These are phyloP conservation scores for Sprattus sprattus DNA, from an alignment of 2,113 vertebrate species.

Conservation along the genomic window DNA sequence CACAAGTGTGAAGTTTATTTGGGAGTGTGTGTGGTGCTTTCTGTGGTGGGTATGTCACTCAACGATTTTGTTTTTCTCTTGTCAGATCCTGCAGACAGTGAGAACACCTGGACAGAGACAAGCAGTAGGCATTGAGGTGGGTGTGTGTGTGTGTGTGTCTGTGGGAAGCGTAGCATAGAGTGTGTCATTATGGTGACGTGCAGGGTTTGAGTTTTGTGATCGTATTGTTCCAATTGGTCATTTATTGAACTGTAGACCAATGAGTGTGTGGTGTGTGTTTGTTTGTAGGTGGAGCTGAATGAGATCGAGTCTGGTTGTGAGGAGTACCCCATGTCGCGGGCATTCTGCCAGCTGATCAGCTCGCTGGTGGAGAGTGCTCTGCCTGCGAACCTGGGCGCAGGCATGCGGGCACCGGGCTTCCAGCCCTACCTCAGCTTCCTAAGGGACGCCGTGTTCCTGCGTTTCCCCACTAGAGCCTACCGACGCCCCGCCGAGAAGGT, in stretches of 20 bases:
- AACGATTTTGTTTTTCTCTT: slow-evolving; percentile 28
- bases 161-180: not conserved
- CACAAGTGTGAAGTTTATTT: not conserved
- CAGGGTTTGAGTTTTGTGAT: not conserved
- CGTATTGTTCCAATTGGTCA: too few species aligned
- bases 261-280: not conserved
- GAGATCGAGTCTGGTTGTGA: slow-evolving; percentile 96
- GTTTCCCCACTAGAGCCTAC: slow-evolving; percentile 94
- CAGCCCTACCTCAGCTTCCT: slow-evolving; percentile 95
- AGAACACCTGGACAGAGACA: slow-evolving; percentile 87
- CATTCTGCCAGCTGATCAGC: slow-evolving; percentile 92
- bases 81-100: slow-evolving; percentile 92
- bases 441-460: slow-evolving; percentile 89
- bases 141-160: not conserved
- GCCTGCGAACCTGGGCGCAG: slow-evolving; percentile 90
- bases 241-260: not conserved
- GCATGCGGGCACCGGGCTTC: slow-evolving; percentile 89
- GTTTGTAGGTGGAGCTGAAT: slow-evolving; percentile 86
- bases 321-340: slow-evolving; percentile 90
- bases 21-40: not conserved
- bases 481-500: slow-evolving; percentile 93
- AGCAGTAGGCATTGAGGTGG: slow-evolving; percentile 92
- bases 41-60: not conserved
- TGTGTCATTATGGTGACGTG: not conserved
- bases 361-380: slow-evolving; percentile 89